A percentile compares a stretch with the other conserved stretches of the same genome.
Evolutionary conservation across 2,888 invertebrate species (phyloP).

Genomic region (Pristionchus maxplancki): DNA sequence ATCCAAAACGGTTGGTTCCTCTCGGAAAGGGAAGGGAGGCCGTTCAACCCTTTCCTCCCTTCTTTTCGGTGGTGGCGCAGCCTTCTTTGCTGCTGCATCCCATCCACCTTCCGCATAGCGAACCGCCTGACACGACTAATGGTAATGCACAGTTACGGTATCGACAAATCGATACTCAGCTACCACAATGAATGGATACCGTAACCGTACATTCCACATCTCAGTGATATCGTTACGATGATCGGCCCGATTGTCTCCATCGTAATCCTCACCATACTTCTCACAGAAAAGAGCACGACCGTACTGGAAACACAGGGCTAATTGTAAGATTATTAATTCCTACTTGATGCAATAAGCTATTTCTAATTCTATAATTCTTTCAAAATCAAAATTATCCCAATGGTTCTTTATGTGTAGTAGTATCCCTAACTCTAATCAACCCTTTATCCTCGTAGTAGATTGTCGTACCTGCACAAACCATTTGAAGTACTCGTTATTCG

Average conservation of each 20-base stretch:
- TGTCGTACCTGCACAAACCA: neutral
- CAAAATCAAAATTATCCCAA: too few species aligned
- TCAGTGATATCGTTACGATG: neutral
- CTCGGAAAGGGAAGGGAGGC: neutral
- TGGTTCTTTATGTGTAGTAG: too few species aligned
- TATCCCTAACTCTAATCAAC: too few species aligned
- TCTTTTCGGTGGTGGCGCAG: neutral
- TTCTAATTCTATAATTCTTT: too few species aligned
- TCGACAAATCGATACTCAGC: neutral
- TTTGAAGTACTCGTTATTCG: neutral
- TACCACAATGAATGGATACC: neutral
- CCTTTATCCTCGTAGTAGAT: too few species aligned
- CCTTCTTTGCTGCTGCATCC: neutral
- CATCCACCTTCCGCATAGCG: neutral
- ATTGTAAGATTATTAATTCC: neutral
- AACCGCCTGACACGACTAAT: neutral
- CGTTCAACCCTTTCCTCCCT: neutral
- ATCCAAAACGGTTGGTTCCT: neutral
- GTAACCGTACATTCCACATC: conserved; percentile 17
- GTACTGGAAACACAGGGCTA: neutral
- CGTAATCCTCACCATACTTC: conserved; percentile 3
- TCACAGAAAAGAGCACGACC: neutral
- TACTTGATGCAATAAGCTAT: too few species aligned
- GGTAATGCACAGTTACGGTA: neutral
- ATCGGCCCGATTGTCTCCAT: neutral